Conservation (phyloP, 2,797 vertebrate species). For the Mastacembelus armatus region DNA sequence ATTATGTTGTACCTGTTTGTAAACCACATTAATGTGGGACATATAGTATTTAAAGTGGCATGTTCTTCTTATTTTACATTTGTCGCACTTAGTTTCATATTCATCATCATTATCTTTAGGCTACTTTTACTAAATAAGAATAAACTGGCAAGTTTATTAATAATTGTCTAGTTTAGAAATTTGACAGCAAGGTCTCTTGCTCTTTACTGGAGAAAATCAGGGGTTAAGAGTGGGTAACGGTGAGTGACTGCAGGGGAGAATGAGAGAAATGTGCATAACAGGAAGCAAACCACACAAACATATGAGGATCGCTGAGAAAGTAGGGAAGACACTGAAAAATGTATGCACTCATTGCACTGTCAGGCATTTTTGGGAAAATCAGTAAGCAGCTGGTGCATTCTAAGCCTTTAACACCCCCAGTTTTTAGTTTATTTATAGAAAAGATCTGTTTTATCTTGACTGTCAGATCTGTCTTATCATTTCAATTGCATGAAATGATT, state of each 20-base stretch:
- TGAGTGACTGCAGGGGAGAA: background rate
- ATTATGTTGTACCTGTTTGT: background rate
- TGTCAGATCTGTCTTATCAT: constrained; percentile 31
- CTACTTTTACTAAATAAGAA: too few species aligned
- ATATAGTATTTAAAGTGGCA: too few species aligned
- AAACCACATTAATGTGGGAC: background rate
- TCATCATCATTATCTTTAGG: background rate
- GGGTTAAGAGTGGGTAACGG: background rate
- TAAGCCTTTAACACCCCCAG: constrained; percentile 46
- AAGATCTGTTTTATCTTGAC: constrained; percentile 35
- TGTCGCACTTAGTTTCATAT: background rate
- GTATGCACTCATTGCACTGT: constrained; percentile 25
- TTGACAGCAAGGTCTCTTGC: background rate
- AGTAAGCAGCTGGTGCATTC: constrained; percentile 29
- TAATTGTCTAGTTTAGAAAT: background rate
- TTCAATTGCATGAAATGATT: constrained; percentile 28
- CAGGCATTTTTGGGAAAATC: constrained; percentile 34
- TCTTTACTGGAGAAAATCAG: background rate
- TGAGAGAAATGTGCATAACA: background rate
- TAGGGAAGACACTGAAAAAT: constrained; percentile 36
- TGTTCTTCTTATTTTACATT: background rate
- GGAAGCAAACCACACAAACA: constrained; percentile 15
- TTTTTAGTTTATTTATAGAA: constrained; percentile 51
- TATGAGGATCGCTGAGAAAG: constrained; percentile 27
- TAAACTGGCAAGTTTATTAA: background rate